These are phyloP conservation scores for Halcyon leucocephala DNA, from an alignment of 2,797 vertebrate species.

Conservation along the genomic window DNA sequence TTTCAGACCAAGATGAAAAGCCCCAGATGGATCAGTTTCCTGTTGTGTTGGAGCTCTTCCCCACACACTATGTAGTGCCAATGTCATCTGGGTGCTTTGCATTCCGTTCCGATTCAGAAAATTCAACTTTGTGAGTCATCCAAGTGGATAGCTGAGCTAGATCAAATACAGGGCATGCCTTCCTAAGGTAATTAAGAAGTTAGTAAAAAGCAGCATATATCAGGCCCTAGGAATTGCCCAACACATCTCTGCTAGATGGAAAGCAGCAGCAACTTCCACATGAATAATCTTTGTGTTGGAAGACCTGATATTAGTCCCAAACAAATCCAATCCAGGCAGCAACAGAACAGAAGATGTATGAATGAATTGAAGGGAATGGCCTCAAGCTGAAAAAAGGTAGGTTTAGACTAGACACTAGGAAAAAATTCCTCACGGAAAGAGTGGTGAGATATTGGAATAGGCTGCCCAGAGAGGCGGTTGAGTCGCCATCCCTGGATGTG, in stretches of 20 bases:
- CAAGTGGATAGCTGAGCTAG: constrained; percentile 5
- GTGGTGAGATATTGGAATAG: no score
- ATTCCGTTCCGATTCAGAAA: constrained; percentile 38
- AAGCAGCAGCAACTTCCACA: neutral
- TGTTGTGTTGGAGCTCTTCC: neutral
- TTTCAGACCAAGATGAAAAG: constrained; percentile 35
- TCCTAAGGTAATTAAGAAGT: constrained; percentile 10
- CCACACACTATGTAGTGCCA: neutral
- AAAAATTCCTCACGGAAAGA: no score
- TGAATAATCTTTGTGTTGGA: neutral
- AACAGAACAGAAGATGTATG: neutral
- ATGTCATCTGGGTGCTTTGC: constrained; percentile 25
- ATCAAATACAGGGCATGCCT: constrained; percentile 7
- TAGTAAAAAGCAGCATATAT: neutral
- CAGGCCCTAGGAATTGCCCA: neutral
- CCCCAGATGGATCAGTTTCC: constrained; percentile 23
- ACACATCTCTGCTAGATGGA: neutral
- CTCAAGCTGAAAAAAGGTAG: no score
- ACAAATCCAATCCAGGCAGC: neutral
- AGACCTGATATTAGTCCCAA: neutral
- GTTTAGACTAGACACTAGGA: no score
- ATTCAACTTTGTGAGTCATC: neutral
- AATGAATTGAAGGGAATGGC: neutral
- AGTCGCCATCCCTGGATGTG: no score
- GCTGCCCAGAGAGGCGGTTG: no score